Conservation (phyloP, 2,113 vertebrate genomes). For the Tachycineta bicolor region DNA sequence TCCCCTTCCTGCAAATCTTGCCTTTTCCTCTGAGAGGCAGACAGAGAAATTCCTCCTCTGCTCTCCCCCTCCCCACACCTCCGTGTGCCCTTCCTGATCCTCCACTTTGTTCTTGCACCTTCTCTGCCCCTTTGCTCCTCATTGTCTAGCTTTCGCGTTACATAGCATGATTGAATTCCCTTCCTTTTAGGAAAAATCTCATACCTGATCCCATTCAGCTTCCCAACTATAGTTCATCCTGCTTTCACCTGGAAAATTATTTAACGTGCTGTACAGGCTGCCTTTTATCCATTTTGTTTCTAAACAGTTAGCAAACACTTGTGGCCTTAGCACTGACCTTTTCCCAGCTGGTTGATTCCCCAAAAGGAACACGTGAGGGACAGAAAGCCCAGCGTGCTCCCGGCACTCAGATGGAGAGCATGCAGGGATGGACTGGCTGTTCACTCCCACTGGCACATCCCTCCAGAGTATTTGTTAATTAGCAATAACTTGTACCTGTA, state of each 20-base stretch:
- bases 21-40: not conserved
- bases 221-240: not conserved
- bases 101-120: not conserved
- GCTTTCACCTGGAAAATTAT: not conserved
- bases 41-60: not conserved
- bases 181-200: not conserved
- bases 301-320: not conserved
- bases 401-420: not conserved
- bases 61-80: not conserved
- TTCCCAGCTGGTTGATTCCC: not conserved
- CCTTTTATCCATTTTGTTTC: not conserved
- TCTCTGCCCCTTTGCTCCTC: not conserved
- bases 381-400: accelerated
- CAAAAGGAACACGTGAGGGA: not conserved
- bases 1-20: not conserved
- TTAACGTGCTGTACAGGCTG: not conserved
- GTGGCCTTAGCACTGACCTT: not conserved
- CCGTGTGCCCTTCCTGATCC: not conserved
- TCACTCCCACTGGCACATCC: not conserved
- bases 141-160: not conserved
- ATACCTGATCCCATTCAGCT: not conserved
- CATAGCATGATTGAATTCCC: not conserved
- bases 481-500: too few species aligned
- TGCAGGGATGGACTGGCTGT: too few species aligned
- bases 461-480: accelerated